Evolutionary conservation across 2,888 invertebrate species (phyloP).

Genomic region (Penaeus monodon): DNA sequence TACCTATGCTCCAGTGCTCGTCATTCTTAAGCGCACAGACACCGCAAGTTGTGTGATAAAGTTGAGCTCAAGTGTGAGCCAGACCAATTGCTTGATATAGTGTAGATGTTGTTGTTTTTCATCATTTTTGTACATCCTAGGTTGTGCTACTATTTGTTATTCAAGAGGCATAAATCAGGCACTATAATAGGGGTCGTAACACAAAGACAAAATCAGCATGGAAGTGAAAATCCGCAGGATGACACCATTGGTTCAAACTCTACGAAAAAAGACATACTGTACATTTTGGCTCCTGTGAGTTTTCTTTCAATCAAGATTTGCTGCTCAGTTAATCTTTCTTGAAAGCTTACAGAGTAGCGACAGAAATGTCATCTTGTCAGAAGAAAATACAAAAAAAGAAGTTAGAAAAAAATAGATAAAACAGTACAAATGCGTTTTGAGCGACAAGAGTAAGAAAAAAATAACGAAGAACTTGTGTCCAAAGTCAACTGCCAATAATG

Average conservation of each 20-base stretch:
- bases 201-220: too few species aligned
- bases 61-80: constrained; percentile 32
- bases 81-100: constrained; percentile 44
- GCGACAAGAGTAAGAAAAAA: neutral
- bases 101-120: constrained; percentile 29
- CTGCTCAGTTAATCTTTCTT: too few species aligned
- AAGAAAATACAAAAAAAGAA: neutral
- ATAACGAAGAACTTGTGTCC: too few species aligned
- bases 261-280: too few species aligned
- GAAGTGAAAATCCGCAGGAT: too few species aligned
- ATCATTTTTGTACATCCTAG: constrained; percentile 44
- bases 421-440: constrained; percentile 46
- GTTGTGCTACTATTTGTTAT: constrained; percentile 41
- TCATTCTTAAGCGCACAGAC: constrained; percentile 34
- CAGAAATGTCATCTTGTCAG: too few species aligned
- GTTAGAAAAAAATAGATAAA: constrained; percentile 7
- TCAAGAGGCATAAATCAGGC: constrained; percentile 33
- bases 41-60: constrained; percentile 28
- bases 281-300: too few species aligned
- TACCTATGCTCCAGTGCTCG: constrained; percentile 18
- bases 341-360: too few species aligned
- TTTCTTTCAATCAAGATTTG: too few species aligned
- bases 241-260: too few species aligned
- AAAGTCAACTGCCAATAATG: too few species aligned
- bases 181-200: neutral